A percentile compares a stretch with the other conserved stretches of the same genome.
phyloP scores from a whole-genome alignment of 2,888 invertebrate species.

The Sphaerophoria rueppellii region DNA sequence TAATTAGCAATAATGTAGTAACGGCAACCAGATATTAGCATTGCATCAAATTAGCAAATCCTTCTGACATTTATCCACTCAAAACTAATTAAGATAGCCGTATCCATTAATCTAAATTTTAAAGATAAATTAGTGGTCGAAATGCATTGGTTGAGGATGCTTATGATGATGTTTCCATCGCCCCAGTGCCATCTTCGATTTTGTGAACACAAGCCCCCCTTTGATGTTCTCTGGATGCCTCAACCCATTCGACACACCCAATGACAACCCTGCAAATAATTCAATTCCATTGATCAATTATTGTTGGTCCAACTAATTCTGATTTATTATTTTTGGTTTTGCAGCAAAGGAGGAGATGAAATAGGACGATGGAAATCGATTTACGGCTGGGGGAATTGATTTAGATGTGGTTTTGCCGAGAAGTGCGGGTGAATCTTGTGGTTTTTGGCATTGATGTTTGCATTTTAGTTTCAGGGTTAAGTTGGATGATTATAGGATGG shows the following conservation, averaged over 20 bases:
- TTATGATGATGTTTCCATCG: slow-evolving; percentile 26
- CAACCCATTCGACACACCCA: neutral
- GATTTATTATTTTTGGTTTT: slow-evolving; percentile 66
- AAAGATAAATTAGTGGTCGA: slow-evolving; percentile 63
- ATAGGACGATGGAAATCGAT: slow-evolving; percentile 47
- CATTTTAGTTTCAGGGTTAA: neutral
- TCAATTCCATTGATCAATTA: slow-evolving; percentile 70
- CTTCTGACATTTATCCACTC: slow-evolving; percentile 69
- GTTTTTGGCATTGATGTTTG: neutral
- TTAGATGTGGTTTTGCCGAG: slow-evolving; percentile 46
- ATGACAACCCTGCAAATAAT: slow-evolving; percentile 40
- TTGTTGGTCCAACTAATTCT: slow-evolving; percentile 65
- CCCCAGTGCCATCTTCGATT: neutral
- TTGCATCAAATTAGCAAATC: slow-evolving; percentile 68
- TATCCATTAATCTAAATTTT: slow-evolving; percentile 71
- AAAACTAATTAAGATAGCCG: slow-evolving; percentile 69
- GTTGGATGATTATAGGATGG: no score
- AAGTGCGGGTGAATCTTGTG: slow-evolving; percentile 1
- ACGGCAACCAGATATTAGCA: slow-evolving; percentile 61
- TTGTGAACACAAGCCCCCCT: no score
- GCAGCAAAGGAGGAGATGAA: slow-evolving; percentile 17
- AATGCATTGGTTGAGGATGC: slow-evolving; percentile 33
- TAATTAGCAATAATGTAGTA: slow-evolving; percentile 58
- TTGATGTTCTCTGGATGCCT: neutral
- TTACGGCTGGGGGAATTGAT: slow-evolving; percentile 60